Base-by-base conservation (phyloP, 2,113 vertebrate genomes). In the Pterocles gutturalis region DNA sequence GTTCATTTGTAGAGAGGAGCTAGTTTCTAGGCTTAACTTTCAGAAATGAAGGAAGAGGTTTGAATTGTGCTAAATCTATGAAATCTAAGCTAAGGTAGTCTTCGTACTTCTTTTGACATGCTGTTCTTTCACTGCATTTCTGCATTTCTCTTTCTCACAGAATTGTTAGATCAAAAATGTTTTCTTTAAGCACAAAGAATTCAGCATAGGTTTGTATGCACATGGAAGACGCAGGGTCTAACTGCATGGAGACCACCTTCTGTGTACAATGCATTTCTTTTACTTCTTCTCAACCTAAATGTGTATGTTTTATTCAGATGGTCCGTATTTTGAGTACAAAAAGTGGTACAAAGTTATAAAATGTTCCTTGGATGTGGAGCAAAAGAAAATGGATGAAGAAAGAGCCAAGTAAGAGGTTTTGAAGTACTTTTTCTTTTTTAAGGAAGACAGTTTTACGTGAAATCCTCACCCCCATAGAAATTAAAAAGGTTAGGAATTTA, bases 321-420 rank as follows among this genome's bases (percentile, higher is more conserved):
- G 18, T 53, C 97, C 87, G 0, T 96, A 96, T 95, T 99, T 99
- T 96, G 97, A 98, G 73, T 98, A 98, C 89, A 94, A 91, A 93
- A 98, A 98, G 77, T 99, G 98, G 98, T 98, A 98, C 82, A 90
- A 95, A 22, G 96, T 98, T 62, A 91, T 99, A 96, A 98, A 97
- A 93, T 85, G 55, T 67, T 55, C 88, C 55, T 34, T 98, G 83
- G 98, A 98, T 90, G 85, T 89, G 70, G 75, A 98, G 73, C 96
- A 97, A 71, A 97, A 80, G 88, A 97, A 97, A 60, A 49, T 96
- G 95, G 98, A 98, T 73, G 98, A 98, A 97, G 82, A 98, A 90
- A 96, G 87, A 80, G 98, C 98, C 90, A 98, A 97, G 98, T 99
- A 98, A 66, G 94, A 92, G 43, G 6, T 22, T 75, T 83, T 88